Evolutionary conservation across 2,888 invertebrate genomes (phyloP), one percentile per base, ranked within the genome.

Genomic region (Papilio protenor): DNA sequence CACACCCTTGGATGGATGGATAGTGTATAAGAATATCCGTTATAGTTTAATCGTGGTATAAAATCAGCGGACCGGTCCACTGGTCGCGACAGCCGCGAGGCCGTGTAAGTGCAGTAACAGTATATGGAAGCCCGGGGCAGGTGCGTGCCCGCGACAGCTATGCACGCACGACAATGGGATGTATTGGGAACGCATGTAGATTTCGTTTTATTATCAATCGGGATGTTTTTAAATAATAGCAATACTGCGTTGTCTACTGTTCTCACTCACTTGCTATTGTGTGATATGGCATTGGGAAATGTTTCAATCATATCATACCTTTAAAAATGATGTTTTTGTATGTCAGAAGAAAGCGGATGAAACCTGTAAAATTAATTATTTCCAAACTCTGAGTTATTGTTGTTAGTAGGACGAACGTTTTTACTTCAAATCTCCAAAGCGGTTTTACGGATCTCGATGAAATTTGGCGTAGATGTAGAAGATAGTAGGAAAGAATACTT

Each of bases 101-200:
- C 83, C 85, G 33, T 75, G 71, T 75, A 84, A 85, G 84, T 85
- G 83, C 83, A 69, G 84, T 84, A 84, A 84, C 80, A 40, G 71
- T 77, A 85, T 83, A 84, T 79, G 79, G 85, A 85, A 85, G 85
- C 85, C 84, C 64, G 74, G 75, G 61, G 76, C 82, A 82, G 84
- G 84, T 83, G 82, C 83, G 80, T 81, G 82, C 79, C 78, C 70
- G 75, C 64, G 72, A 72, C 77, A 59, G 77, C 74, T 47, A 49
- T 52, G 40, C 71, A 52, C 33, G 73, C 77, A 61, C 73, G 55
- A 16, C 69, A 69, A 52, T 27, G 49, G 27, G 33, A 55, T 23
- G n/a, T n/a, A 70, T 47, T 40, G 47, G 16, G 27, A 70, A 55
- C 70, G 23, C 57, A 57, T 75, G 27, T 12, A 52, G 21, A 8